Evolutionary conservation across 1,140 invertebrate species (phyloP).

Genomic region (Drosophila pseudoananassae): DNA sequence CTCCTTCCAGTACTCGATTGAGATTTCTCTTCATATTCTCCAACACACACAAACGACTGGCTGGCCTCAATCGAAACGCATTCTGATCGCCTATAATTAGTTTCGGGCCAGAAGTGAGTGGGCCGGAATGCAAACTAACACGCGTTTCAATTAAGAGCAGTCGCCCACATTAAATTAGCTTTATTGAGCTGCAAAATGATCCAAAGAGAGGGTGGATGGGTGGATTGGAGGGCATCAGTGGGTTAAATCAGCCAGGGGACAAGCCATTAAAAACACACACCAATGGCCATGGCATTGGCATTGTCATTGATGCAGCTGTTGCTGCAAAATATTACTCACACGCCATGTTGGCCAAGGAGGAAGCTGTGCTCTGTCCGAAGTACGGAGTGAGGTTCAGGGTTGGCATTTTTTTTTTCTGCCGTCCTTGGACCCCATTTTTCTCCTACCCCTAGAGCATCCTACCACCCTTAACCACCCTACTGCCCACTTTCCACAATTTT

Average conservation of each 20-base stretch:
- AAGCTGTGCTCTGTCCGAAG: neutral
- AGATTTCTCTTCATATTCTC: too few species aligned
- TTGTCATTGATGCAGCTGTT: slow-evolving; percentile 63
- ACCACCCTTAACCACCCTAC: neutral
- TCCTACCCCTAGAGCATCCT: neutral
- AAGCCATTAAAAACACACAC: slow-evolving; percentile 51
- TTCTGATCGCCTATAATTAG: slow-evolving; percentile 54
- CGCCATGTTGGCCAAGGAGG: slow-evolving; percentile 28
- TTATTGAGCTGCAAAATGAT: slow-evolving; percentile 38
- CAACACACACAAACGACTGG: neutral
- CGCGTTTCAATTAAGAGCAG: slow-evolving; percentile 57
- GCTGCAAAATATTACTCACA: slow-evolving; percentile 57
- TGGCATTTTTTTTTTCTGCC: slow-evolving; percentile 1
- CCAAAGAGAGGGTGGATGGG: neutral
- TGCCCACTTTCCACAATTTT: neutral
- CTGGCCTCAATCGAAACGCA: slow-evolving; percentile 27
- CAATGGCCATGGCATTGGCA: slow-evolving; percentile 41
- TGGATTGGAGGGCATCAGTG: neutral
- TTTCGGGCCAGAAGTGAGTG: slow-evolving; percentile 38
- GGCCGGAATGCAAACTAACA: slow-evolving; percentile 38
- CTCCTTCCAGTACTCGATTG: too few species aligned
- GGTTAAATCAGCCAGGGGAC: slow-evolving; percentile 22
- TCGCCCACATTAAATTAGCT: slow-evolving; percentile 59
- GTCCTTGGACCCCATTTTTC: slow-evolving; percentile 46
- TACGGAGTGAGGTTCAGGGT: slow-evolving; percentile 27